Evolutionary conservation across 2,113 vertebrate genomes (phyloP).

Genomic region (Microcebus griseorufus): DNA sequence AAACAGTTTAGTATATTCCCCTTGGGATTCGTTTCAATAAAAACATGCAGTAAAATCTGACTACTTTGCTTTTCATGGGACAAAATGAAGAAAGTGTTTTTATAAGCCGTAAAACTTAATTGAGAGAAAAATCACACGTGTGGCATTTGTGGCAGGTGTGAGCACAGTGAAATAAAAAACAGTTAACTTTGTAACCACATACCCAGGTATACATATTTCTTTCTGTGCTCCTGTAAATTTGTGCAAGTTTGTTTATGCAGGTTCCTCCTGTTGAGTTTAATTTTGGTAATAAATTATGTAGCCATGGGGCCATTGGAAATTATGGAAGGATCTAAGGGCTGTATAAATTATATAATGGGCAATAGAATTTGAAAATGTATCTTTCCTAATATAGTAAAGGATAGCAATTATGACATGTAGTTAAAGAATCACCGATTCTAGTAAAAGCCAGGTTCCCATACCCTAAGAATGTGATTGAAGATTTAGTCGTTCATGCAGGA

Average conservation of each 20-base stretch:
- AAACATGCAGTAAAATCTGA: slow-evolving; percentile 75
- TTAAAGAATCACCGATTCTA: neutral
- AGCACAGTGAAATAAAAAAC: slow-evolving; percentile 14
- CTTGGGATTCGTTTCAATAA: slow-evolving; percentile 72
- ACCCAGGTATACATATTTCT: neutral
- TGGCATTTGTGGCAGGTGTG: slow-evolving; percentile 37
- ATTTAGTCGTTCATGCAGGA: neutral
- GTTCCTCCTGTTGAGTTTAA: slow-evolving; percentile 10
- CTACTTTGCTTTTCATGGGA: slow-evolving; percentile 65
- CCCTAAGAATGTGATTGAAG: neutral
- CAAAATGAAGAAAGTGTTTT: slow-evolving; percentile 73
- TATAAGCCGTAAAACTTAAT: slow-evolving; percentile 77
- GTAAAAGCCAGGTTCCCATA: neutral
- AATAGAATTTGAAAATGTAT: neutral
- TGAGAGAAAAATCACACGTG: slow-evolving; percentile 56
- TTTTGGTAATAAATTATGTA: neutral
- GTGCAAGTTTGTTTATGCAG: neutral
- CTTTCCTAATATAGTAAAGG: neutral
- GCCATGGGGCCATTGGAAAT: neutral
- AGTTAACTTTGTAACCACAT: slow-evolving; percentile 5
- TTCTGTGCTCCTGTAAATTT: slow-evolving; percentile 12
- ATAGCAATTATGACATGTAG: neutral
- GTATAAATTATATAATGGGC: neutral
- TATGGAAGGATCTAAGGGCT: neutral
- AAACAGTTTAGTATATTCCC: slow-evolving; percentile 64